These are phyloP conservation scores for Charadrius vociferus DNA, from an alignment of 2,113 vertebrate genomes.

Conservation along the genomic window DNA sequence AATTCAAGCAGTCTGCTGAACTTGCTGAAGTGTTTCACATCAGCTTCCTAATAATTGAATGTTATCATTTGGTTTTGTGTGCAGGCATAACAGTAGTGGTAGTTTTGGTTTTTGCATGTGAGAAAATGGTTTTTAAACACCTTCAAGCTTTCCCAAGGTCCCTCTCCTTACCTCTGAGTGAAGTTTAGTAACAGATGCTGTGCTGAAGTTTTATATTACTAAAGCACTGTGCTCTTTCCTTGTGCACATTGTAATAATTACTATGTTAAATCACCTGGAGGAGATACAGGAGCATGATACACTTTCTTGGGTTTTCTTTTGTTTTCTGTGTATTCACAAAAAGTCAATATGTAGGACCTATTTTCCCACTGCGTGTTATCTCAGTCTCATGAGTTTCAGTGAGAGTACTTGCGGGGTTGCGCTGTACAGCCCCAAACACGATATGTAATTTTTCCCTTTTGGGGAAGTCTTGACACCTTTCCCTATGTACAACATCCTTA, in stretches of 20 bases:
- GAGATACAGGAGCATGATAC: neutral
- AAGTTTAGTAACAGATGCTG: conserved; percentile 39
- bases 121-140: neutral
- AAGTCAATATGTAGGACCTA: neutral
- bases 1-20: neutral
- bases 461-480: neutral
- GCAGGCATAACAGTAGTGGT: neutral
- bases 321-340: neutral
- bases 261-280: neutral
- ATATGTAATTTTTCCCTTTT: neutral
- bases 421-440: neutral
- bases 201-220: conserved; percentile 12
- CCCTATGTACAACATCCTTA: neutral
- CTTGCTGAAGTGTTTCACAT: neutral
- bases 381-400: neutral
- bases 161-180: conserved; percentile 42
- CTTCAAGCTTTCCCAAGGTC: neutral
- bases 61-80: neutral
- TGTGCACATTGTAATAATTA: neutral
- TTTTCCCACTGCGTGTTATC: neutral
- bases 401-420: neutral
- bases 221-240: neutral
- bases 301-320: neutral
- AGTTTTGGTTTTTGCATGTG: neutral
- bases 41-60: neutral